Evolutionary conservation across 2,113 vertebrate species (phyloP).

Genomic region (Alethe diademata): DNA sequence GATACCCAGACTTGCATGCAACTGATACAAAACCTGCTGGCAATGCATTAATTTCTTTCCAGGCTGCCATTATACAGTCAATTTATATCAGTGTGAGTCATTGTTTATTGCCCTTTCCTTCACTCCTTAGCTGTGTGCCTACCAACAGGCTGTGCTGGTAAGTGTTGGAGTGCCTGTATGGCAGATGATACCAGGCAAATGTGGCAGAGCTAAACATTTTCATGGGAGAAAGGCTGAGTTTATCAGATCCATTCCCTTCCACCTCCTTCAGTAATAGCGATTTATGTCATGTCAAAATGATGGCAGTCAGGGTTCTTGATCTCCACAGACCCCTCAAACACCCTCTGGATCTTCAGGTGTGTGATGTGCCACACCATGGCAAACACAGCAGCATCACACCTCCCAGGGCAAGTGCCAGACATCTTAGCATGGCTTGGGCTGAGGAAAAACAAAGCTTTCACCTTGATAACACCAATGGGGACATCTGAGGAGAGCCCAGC

Average conservation of each 20-base stretch:
- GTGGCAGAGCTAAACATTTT: not conserved
- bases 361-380: not conserved
- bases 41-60: not conserved
- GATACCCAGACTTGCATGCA: not conserved
- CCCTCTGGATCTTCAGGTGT: not conserved
- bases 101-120: not conserved
- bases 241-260: not conserved
- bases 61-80: not conserved
- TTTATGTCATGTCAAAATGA: not conserved
- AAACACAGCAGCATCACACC: not conserved
- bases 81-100: not conserved
- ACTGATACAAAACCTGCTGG: not conserved
- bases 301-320: fast-evolving
- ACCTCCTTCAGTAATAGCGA: not conserved
- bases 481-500: not conserved
- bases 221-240: not conserved
- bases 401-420: not conserved
- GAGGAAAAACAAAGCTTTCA: not conserved
- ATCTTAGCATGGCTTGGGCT: not conserved
- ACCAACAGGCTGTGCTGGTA: not conserved
- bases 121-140: not conserved
- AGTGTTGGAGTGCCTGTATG: not conserved
- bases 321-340: not conserved
- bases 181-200: not conserved
- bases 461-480: not conserved